Conservation (phyloP, 2,888 invertebrate species). For the Teleiodes luculella region DNA sequence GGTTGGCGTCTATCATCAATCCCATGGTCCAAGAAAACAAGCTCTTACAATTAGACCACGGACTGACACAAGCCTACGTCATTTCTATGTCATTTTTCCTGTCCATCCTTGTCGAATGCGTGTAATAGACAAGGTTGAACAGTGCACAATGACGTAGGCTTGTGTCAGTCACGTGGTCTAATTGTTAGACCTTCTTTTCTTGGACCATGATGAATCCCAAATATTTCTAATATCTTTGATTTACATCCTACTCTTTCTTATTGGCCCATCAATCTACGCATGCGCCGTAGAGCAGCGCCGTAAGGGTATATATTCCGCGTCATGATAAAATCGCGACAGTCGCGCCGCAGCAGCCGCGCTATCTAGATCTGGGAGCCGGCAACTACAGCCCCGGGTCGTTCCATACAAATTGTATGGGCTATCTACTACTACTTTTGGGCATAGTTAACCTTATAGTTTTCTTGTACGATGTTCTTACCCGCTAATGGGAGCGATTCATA, state of each 20-base stretch:
- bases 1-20: no score
- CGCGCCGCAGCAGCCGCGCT: constrained; percentile 56
- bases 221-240: constrained; percentile 35
- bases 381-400: constrained; percentile 64
- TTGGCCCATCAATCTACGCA: constrained; percentile 68
- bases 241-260: constrained; percentile 49
- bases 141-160: no score
- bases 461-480: constrained; percentile 59
- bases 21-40: no score
- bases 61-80: no score
- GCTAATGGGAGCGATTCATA: constrained; percentile 69
- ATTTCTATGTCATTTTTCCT: no score
- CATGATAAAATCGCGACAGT: constrained; percentile 65
- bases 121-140: no score
- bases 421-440: constrained; percentile 73
- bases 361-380: constrained; percentile 65
- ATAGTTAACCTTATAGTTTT: constrained; percentile 74
- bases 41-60: no score
- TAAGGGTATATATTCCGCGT: constrained; percentile 54
- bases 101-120: no score
- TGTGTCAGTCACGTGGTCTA: no score
- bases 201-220: background rate
- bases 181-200: no score
- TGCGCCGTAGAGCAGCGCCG: constrained; percentile 50
- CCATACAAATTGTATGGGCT: constrained; percentile 76